A percentile compares a stretch with the other conserved stretches of the same genome.
Conservation (phyloP, 2,888 invertebrate species). For the Odontocerum albicorne region DNA sequence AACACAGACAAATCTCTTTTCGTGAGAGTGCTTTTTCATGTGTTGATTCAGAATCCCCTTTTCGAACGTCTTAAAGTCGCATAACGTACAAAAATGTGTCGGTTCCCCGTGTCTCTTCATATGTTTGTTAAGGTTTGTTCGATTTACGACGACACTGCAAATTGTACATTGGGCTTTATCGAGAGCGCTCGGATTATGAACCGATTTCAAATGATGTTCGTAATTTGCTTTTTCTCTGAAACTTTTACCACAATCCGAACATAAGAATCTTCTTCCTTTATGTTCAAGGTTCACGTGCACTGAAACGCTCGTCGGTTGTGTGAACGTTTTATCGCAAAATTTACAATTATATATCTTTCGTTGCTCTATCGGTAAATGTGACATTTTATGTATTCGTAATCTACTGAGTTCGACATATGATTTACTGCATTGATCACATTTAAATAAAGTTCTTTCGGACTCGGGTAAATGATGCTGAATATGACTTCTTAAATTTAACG, state of each 20-base stretch:
- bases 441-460: neutral
- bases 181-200: neutral
- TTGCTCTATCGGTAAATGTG: constrained; percentile 19
- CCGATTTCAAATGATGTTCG: constrained; percentile 16
- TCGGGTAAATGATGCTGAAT: constrained; percentile 4
- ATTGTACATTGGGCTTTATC: constrained; percentile 12
- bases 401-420: neutral
- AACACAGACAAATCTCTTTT: constrained; percentile 27
- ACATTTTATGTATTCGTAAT: constrained; percentile 14
- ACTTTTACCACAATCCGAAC: constrained; percentile 37
- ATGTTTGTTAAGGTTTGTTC: constrained; percentile 4
- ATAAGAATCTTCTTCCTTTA: constrained; percentile 31
- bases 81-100: constrained; percentile 15
- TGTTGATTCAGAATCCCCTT: constrained; percentile 15
- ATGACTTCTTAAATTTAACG: neutral
- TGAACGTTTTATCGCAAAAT: constrained; percentile 11
- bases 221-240: constrained; percentile 20
- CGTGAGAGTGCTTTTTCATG: constrained; percentile 24
- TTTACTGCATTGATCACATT: constrained; percentile 6
- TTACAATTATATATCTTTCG: constrained; percentile 15
- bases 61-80: constrained; percentile 11
- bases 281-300: constrained; percentile 12
- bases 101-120: constrained; percentile 16
- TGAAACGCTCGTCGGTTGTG: neutral
- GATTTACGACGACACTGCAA: constrained; percentile 12